phyloP scores from a whole-genome alignment of 2,797 vertebrate species.

The Muscicapa comitata region DNA sequence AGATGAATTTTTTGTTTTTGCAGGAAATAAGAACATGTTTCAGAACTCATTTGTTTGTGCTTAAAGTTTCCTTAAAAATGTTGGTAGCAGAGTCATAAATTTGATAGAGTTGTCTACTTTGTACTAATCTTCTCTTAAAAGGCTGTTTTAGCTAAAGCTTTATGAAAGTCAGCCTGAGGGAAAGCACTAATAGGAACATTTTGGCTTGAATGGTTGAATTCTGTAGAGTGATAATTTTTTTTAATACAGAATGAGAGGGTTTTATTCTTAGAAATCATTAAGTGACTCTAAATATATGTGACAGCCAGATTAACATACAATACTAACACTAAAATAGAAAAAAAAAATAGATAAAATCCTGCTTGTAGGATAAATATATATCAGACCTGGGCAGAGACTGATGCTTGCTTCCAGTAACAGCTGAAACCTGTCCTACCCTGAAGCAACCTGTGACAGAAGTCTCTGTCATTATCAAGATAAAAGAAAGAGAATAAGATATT shows the following conservation, averaged over 20 bases:
- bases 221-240: not conserved
- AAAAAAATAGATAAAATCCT: not conserved
- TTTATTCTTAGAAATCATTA: not conserved
- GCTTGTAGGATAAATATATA: not conserved
- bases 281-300: not conserved
- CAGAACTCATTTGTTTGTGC: not conserved
- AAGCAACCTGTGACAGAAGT: not conserved
- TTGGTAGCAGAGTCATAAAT: not conserved
- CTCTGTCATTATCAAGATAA: not conserved
- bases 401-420: not conserved
- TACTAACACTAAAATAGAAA: not conserved
- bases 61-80: not conserved
- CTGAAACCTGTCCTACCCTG: not conserved
- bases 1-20: not conserved
- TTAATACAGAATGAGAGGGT: not conserved
- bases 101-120: slow-evolving; percentile 9
- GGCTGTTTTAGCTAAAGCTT: not conserved
- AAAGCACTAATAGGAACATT: not conserved
- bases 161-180: not conserved
- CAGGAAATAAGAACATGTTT: not conserved
- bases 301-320: not conserved
- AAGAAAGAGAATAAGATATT: not conserved
- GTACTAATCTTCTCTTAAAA: slow-evolving; percentile 19
- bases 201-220: not conserved
- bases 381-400: not conserved